Base-by-base conservation (phyloP, 2,113 vertebrate genomes). In the Platysternon megacephalum region DNA sequence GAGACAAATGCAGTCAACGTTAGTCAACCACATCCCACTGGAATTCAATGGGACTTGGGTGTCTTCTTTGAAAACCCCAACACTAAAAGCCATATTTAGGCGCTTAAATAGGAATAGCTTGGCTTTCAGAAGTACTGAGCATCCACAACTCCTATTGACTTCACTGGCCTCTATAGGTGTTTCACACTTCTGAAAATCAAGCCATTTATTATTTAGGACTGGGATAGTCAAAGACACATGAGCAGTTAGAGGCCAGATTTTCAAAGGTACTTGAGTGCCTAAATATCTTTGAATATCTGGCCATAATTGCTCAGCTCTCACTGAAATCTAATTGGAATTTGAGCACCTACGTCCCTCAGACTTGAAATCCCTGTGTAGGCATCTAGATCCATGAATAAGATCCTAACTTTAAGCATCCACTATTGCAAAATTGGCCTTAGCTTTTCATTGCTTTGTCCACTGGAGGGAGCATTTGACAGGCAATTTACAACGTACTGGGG, bases 391-490 rank as follows among this genome's bases (percentile, higher is more conserved):
- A 14, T 7, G 46, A 76, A 46, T 56, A 0, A 0, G 1, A n/a
- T 55, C 5, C 0, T 16, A 88, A 82, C 89, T 28, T 48, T 42
- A 11, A 49, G 46, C 48, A 8, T 32, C 6, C 4, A 55, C 58
- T 39, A 11, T 29, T 56, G 92, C 74, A 58, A 55, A n/a, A 44
- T 26, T 5, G 16, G 39, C 51, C 49, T 91, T 56, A 96, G 84
- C 76, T 56, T 39, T 93, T 85, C 79, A 5, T 26, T 21, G 5
- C 72, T 95, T 96, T 2, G 80, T 52, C 97, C 98, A 95, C 98
- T 96, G 97, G 98, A 91, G 96, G 97, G 97, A 95, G 80, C 22
- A 74, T 29, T 79, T 29, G 58, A 94, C 97, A 96, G 95, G 51
- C 65, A 87, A 94, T 35, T 49, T 51, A 51, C 55, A 48, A 65